Evolutionary conservation across 92 coral and sea anemone species (phyloP).

Genomic region (Phenganax marumi): DNA sequence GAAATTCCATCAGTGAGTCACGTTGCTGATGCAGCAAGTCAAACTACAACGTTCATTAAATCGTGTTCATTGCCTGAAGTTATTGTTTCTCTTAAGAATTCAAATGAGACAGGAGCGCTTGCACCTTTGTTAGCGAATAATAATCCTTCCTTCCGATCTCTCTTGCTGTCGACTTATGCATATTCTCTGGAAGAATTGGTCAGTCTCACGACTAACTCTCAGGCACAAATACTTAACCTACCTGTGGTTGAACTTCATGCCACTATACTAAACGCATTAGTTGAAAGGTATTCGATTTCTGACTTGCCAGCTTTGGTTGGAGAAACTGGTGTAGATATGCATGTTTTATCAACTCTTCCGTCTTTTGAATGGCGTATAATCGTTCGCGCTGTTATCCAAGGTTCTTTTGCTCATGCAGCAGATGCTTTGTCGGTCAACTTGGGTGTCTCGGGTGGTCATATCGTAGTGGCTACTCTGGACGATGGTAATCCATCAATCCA

Average conservation of each 20-base stretch:
- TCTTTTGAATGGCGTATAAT: conserved; percentile 42
- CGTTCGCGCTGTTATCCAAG: conserved; percentile 28
- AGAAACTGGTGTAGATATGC: conserved; percentile 21
- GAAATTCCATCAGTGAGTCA: conserved; percentile 36
- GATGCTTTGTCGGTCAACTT: conserved; percentile 37
- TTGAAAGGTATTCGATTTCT: conserved; percentile 24
- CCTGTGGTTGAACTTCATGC: conserved; percentile 33
- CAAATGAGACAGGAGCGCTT: conserved; percentile 29
- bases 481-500: conserved; percentile 38
- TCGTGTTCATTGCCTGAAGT: conserved; percentile 36
- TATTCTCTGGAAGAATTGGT: conserved; percentile 11
- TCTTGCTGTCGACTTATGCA: conserved; percentile 24
- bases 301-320: conserved; percentile 26
- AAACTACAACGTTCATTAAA: conserved; percentile 1
- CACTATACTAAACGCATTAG: conserved; percentile 24
- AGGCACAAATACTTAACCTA: neutral
- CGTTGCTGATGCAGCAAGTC: conserved; percentile 17
- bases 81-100: conserved; percentile 10
- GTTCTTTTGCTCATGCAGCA: conserved; percentile 22
- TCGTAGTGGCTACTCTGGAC: neutral
- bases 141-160: conserved; percentile 13
- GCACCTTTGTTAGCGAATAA: neutral
- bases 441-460: conserved; percentile 11
- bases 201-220: neutral
- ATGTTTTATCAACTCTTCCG: conserved; percentile 40